Base-by-base conservation (phyloP, 2,888 invertebrate species). In the Harpagoxenus sublaevis region DNA sequence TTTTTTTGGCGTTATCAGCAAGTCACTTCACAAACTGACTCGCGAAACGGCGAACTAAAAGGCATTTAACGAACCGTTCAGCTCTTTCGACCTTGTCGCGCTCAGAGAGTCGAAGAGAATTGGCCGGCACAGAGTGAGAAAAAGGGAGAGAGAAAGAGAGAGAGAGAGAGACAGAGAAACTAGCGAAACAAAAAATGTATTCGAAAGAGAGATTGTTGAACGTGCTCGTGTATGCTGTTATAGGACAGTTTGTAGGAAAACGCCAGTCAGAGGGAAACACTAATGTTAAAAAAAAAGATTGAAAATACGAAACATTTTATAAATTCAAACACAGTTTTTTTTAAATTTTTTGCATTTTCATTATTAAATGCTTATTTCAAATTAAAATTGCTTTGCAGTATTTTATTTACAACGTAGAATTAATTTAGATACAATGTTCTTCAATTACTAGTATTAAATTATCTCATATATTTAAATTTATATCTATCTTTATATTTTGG, bases 11-110 rank as follows among this genome's bases (percentile, higher is more conserved):
- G 83, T 86, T 65, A 77, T 79, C 88, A 87, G 85, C 84, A 85
- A 71, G 79, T 85, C 82, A 86, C 87, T 89, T 86, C 85, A 85
- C 88, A 86, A 85, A 75, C 78, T 83, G 71, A 75, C 85, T 87
- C 86, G 81, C 79, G 48, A 83, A 84, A 83, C 87, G 85, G 85
- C 81, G 60, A 75, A 82, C 70, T 84, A 86, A 86, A 87, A 83
- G 89, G 79, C 86, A 90, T 90, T 91, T 89, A 90, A 87, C 89
- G 87, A 91, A 91, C 85, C 87, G 84, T 90, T 84, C 79, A 75
- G 84, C 87, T 87, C 89, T 92, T 88, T 92, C 84, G 78, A 89
- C 82, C 85, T 87, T 87, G 63, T 89, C 86, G 90, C 84, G 86
- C 57, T 71, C 75, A 70, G 75, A 70, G 82, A 39, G 48, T 79